Evolutionary conservation across 2,888 invertebrate genomes (phyloP).

Genomic region (Drosophila stalkeri): DNA sequence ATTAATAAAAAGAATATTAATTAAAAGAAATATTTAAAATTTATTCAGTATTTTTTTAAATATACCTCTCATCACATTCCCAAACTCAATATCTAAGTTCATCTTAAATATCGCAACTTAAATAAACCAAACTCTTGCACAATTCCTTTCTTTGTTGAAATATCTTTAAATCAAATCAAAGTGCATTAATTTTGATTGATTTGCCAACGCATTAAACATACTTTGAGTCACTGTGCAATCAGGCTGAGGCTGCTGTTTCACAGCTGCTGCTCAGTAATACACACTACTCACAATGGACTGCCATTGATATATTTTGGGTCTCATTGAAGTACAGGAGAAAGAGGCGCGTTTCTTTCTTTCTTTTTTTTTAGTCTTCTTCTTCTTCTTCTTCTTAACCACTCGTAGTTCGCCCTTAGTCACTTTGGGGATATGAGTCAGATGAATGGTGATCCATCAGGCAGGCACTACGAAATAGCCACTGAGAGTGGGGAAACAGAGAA

Average conservation of each 20-base stretch:
- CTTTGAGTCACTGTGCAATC: slow-evolving; percentile 43
- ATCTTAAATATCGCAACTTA: background rate
- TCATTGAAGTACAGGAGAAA: slow-evolving; percentile 32
- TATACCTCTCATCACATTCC: too few relatives aligned
- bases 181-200: background rate
- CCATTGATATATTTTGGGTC: slow-evolving; percentile 73
- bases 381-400: slow-evolving; percentile 17
- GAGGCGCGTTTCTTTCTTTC: slow-evolving; percentile 15
- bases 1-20: too few relatives aligned
- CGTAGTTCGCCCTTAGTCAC: slow-evolving; percentile 68
- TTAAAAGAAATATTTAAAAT: too few relatives aligned
- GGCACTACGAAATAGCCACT: slow-evolving; percentile 31
- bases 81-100: background rate
- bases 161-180: background rate
- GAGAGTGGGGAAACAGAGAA: slow-evolving; percentile 11
- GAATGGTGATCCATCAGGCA: slow-evolving; percentile 45
- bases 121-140: background rate
- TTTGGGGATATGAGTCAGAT: slow-evolving; percentile 56
- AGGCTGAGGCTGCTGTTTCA: slow-evolving; percentile 36
- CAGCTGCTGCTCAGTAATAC: slow-evolving; percentile 51
- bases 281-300: slow-evolving; percentile 56
- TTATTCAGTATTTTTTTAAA: too few relatives aligned
- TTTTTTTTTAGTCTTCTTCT: background rate
- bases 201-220: background rate
- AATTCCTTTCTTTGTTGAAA: background rate